These are phyloP conservation scores for Carassius auratus DNA, from an alignment of 2,113 vertebrate species.

Conservation along the genomic window DNA sequence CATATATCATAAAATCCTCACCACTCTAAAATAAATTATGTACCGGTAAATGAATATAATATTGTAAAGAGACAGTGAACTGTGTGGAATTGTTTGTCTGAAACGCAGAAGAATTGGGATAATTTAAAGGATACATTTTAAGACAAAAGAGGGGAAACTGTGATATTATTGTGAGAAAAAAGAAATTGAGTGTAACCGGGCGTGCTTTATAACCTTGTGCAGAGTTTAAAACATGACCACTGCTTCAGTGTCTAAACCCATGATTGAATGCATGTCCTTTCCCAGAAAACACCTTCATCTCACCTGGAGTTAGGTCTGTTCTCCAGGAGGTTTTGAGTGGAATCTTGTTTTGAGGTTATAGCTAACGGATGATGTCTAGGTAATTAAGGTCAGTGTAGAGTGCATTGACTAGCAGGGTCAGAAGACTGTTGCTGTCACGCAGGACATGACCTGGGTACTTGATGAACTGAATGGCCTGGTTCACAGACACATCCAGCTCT, in stretches of 20 bases:
- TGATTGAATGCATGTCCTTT: background rate
- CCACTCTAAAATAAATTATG: background rate
- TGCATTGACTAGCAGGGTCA: slow-evolving; percentile 86
- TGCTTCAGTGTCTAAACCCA: background rate
- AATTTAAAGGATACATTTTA: background rate
- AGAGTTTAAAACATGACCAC: background rate
- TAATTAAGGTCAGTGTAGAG: slow-evolving; percentile 92
- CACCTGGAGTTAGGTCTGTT: background rate
- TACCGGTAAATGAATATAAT: background rate
- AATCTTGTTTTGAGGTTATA: background rate
- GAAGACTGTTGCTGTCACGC: slow-evolving; percentile 83
- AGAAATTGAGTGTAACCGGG: background rate
- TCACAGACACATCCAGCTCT: slow-evolving; percentile 85
- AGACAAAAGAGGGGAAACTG: background rate
- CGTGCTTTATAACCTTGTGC: background rate
- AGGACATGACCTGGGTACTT: slow-evolving; percentile 88
- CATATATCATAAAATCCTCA: background rate
- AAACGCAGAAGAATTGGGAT: background rate
- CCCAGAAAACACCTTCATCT: background rate
- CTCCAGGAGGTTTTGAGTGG: background rate
- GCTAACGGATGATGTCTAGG: slow-evolving; percentile 87
- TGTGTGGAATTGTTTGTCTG: background rate
- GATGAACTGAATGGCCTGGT: slow-evolving; percentile 86
- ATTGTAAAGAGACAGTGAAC: background rate
- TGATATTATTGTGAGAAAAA: background rate